Evolutionary conservation across 1,140 invertebrate genomes (phyloP).

Genomic region (Panulirus ornatus): DNA sequence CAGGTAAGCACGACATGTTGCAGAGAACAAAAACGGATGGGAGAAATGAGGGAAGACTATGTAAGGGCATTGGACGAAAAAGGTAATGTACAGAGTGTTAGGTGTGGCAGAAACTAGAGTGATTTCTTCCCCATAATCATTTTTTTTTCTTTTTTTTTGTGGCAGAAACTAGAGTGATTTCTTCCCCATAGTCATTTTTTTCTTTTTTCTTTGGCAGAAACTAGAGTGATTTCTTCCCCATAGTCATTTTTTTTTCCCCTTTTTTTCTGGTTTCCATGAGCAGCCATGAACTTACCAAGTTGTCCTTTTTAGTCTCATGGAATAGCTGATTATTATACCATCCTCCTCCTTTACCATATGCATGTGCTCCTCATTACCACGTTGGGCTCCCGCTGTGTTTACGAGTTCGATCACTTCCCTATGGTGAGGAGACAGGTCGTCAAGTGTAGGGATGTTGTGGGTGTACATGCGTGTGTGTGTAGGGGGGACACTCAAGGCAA

Average conservation of each 20-base stretch:
- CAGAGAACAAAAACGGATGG: no score
- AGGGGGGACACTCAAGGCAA: no score
- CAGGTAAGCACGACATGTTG: no score
- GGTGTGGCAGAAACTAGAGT: no score
- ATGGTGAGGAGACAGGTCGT: no score
- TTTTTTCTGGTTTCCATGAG: neutral
- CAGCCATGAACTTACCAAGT: neutral
- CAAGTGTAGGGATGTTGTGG: no score
- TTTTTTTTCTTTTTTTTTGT: neutral
- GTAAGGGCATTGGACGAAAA: no score
- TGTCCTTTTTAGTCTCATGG: neutral
- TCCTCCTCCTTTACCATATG: neutral
- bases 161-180: neutral
- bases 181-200: neutral
- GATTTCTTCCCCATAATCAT: neutral
- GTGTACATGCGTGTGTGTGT: no score
- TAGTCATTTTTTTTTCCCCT: neutral
- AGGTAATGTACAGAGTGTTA: no score
- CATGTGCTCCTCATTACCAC: neutral
- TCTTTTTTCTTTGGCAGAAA: neutral
- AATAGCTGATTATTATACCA: neutral
- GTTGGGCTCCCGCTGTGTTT: neutral
- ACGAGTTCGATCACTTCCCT: no score
- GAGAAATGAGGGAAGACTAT: no score
- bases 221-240: neutral